A percentile compares a stretch with the other conserved stretches of the same genome.
Evolutionary conservation across 2,888 invertebrate genomes (phyloP).

Genomic region (Cantharis rustica): DNA sequence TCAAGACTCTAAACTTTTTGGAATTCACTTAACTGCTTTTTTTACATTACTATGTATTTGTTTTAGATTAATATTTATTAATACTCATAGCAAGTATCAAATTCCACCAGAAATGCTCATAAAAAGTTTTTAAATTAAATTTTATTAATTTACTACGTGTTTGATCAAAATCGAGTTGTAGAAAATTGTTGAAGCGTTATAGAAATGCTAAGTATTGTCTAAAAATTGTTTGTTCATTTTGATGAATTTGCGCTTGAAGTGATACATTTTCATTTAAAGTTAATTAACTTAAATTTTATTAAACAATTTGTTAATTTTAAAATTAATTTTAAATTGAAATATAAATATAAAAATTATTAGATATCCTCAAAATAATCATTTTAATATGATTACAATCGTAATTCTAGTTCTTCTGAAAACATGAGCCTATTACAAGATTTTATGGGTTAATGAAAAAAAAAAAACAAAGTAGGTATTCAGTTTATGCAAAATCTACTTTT

Average conservation of each 20-base stretch:
- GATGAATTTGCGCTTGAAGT: neutral
- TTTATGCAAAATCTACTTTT: too few species aligned
- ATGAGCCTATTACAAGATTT: too few species aligned
- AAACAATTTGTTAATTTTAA: neutral
- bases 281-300: neutral
- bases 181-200: neutral
- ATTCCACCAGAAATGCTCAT: neutral
- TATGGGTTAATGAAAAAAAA: too few species aligned
- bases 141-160: neutral
- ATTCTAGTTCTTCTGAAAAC: too few species aligned
- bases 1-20: too few species aligned
- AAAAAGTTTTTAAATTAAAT: neutral
- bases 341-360: too few species aligned
- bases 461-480: too few species aligned
- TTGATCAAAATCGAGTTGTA: neutral
- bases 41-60: too few species aligned
- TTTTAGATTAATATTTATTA: too few species aligned
- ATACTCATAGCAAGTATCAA: neutral
- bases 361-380: too few species aligned
- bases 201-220: neutral
- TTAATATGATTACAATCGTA: too few species aligned
- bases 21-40: too few species aligned
- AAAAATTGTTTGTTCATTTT: neutral
- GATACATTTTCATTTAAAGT: neutral
- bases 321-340: neutral